Evolutionary conservation across 2,888 invertebrate genomes (phyloP).

Genomic region (Cordilura impudica): DNA sequence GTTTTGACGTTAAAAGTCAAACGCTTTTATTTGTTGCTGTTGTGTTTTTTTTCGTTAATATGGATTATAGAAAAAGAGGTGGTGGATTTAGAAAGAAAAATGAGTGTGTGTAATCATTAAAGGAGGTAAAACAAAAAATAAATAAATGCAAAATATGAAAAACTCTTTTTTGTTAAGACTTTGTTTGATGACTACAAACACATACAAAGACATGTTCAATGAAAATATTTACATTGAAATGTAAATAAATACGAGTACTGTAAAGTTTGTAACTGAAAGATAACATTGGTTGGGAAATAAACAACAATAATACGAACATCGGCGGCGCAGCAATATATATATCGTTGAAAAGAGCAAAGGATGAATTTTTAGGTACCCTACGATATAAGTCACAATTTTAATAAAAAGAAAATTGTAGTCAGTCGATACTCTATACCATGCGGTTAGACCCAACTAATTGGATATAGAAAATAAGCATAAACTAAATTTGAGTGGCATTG

Average conservation of each 20-base stretch:
- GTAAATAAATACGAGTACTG: conserved; percentile 57
- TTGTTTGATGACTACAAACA: conserved; percentile 57
- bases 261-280: conserved; percentile 53
- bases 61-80: conserved; percentile 18
- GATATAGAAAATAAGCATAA: too few relatives aligned
- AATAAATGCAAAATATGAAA: conserved; percentile 13
- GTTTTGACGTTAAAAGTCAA: conserved; percentile 60
- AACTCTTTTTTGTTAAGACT: conserved; percentile 42
- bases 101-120: conserved; percentile 34
- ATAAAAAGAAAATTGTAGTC: too few relatives aligned
- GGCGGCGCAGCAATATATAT: too few relatives aligned
- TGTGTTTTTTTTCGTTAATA: conserved; percentile 11
- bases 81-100: conserved; percentile 53
- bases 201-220: conserved; percentile 54
- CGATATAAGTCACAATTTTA: too few relatives aligned
- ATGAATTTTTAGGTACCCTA: too few relatives aligned
- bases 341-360: too few relatives aligned
- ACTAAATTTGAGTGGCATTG: too few relatives aligned
- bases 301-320: conserved; percentile 5
- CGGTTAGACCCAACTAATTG: too few relatives aligned
- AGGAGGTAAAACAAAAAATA: conserved; percentile 8
- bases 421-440: too few relatives aligned
- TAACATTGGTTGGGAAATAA: conserved; percentile 15
- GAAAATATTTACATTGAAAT: conserved; percentile 60
- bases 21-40: conserved; percentile 39